Conservation (phyloP, 1,140 invertebrate genomes). For the Brachionus manjavacas region DNA sequence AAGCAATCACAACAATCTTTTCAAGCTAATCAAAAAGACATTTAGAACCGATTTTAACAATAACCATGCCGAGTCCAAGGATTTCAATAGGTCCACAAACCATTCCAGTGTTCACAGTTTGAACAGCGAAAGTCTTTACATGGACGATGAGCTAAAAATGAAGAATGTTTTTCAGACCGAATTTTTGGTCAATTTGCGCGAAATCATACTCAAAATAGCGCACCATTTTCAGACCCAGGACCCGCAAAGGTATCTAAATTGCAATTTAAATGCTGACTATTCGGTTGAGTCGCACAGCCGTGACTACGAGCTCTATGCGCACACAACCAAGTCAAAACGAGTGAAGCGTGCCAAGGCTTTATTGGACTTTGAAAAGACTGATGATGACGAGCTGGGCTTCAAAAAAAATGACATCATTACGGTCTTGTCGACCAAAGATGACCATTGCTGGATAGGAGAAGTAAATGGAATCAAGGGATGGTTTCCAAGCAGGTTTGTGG, state of each 20-base stretch:
- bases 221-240: constrained; percentile 79
- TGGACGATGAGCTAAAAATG: constrained; percentile 24
- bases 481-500: constrained; percentile 98
- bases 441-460: constrained; percentile 99
- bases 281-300: constrained; percentile 85
- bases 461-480: constrained; percentile 92
- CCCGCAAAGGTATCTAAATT: constrained; percentile 64
- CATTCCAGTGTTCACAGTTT: neutral
- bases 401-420: constrained; percentile 96
- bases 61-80: neutral
- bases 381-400: constrained; percentile 97
- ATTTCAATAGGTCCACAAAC: neutral
- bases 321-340: constrained; percentile 61
- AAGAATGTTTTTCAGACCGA: constrained; percentile 95
- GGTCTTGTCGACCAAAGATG: constrained; percentile 87
- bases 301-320: constrained; percentile 88
- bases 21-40: neutral
- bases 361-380: constrained; percentile 92
- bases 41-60: neutral
- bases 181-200: constrained; percentile 87
- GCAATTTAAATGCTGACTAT: constrained; percentile 79
- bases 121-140: neutral
- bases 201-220: constrained; percentile 82
- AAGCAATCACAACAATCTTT: neutral
- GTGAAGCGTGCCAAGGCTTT: constrained; percentile 87